Evolutionary conservation across 2,113 vertebrate species (phyloP), one percentile per base, ranked within the genome.

Genomic region (Melanerpes formicivorus): DNA sequence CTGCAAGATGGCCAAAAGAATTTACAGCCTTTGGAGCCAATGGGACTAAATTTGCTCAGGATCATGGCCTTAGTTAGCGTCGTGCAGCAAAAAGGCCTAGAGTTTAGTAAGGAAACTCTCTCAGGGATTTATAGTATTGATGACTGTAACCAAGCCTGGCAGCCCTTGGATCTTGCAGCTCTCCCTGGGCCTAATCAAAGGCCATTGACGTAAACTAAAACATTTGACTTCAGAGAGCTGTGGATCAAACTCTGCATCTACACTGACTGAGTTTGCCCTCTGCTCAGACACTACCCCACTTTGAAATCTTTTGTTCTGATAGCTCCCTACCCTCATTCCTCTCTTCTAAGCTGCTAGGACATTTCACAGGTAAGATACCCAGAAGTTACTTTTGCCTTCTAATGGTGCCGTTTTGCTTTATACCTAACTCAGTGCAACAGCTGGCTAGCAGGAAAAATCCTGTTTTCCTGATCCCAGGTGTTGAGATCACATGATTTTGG

Each of bases 191-290:
- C 84, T 96, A 96, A 96, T 96, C 95, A 95, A 95, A 96, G 94
- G 93, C 95, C 93, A 93, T 86, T 96, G 95, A 96, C 85, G 90
- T 96, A 96, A 95, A 96, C 94, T 95, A 90, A 96, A 96, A 93
- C 92, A 96, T 96, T 95, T 96, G 94, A 96, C 94, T 95, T 96
- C 94, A 95, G 91, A 95, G 93, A 94, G 90, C 95, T 90, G 83
- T 95, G 95, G 93, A 93, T 96, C 95, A 96, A 93, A 86, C 94
- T 93, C 91, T 52, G 44, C 0, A 1, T 90, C 96, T 90, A 42
- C 73, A 50, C 84, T 93, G 85, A 78, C 91, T 95, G 93, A 78
- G 69, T 90, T 83, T 83, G 62, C 93, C 73, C 90, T 95, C 93
- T 85, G 93, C 91, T 96, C 95, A 96, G 93, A 96, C 94, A 96